Percentiles rank a stretch among this genome's conserved stretches.
These are phyloP conservation scores for Brachyhypopomus gauderio DNA, from an alignment of 2,113 vertebrate genomes.

Conservation along the genomic window DNA sequence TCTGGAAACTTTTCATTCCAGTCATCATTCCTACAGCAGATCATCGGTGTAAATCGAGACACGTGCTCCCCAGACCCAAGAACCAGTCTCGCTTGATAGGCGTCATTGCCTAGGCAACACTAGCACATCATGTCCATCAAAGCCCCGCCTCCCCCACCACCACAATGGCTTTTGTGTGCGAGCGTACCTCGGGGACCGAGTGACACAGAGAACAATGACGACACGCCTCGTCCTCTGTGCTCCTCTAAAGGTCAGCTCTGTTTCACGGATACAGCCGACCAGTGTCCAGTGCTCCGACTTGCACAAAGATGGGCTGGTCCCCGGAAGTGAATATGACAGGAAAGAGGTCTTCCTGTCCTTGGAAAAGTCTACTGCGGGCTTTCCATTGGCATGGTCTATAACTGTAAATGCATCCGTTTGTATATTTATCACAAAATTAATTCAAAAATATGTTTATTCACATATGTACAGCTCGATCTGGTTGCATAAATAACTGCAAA, in stretches of 20 bases:
- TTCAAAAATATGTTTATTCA: slow-evolving; percentile 28
- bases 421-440: slow-evolving; percentile 1
- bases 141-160: neutral
- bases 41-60: neutral
- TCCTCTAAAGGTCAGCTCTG: slow-evolving; percentile 52
- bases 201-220: slow-evolving; percentile 54
- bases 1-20: neutral
- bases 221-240: slow-evolving; percentile 32
- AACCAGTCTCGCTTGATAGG: slow-evolving; percentile 6
- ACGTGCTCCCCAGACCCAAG: neutral
- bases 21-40: neutral
- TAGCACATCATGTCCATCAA: slow-evolving; percentile 1
- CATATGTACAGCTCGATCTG: slow-evolving; percentile 27
- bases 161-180: slow-evolving; percentile 32
- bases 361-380: neutral
- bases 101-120: slow-evolving; percentile 26
- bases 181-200: slow-evolving; percentile 34
- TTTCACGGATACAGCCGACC: slow-evolving; percentile 40
- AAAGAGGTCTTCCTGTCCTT: neutral
- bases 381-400: too few species aligned
- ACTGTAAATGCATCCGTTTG: too few species aligned
- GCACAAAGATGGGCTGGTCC: too few species aligned
- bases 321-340: slow-evolving; percentile 9
- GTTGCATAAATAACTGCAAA: slow-evolving; percentile 16
- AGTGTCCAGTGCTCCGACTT: too few species aligned